phyloP scores from a whole-genome alignment of 2,888 invertebrate species.

The Pseudococcus jackbeardsleyi region DNA sequence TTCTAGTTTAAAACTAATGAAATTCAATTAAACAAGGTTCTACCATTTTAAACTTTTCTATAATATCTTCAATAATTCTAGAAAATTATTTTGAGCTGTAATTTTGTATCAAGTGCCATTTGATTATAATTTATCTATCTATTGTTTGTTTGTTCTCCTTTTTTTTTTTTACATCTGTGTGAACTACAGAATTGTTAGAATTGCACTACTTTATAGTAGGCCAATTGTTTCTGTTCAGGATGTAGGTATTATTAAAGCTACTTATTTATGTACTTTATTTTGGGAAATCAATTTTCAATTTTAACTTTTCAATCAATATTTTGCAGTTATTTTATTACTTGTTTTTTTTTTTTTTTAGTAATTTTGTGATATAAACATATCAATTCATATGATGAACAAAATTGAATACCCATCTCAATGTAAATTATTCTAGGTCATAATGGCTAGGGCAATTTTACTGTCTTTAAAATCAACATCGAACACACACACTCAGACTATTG shows the following conservation, averaged over 20 bases:
- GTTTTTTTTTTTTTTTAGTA: neutral
- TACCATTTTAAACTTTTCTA: neutral
- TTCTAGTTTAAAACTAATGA: neutral
- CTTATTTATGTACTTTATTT: neutral
- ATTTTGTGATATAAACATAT: no score
- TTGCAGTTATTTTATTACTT: no score
- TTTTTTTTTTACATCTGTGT: neutral
- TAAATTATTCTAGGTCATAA: no score
- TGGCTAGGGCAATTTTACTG: no score
- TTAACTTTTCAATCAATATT: neutral
- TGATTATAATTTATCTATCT: neutral
- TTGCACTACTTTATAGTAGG: neutral
- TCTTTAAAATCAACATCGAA: no score
- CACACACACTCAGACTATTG: no score
- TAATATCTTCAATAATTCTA: neutral
- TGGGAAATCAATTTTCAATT: slow-evolving; percentile 21
- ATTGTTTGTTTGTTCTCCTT: neutral
- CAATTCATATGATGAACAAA: no score
- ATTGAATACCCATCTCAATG: no score
- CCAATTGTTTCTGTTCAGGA: neutral
- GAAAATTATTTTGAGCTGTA: neutral
- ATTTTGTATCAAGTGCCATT: slow-evolving; percentile 23
- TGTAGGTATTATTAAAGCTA: neutral
- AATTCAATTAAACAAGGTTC: neutral
- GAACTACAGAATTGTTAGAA: neutral